These are phyloP conservation scores for Gymnopithys bicolor DNA, from an alignment of 2,797 vertebrate genomes.

Conservation along the genomic window DNA sequence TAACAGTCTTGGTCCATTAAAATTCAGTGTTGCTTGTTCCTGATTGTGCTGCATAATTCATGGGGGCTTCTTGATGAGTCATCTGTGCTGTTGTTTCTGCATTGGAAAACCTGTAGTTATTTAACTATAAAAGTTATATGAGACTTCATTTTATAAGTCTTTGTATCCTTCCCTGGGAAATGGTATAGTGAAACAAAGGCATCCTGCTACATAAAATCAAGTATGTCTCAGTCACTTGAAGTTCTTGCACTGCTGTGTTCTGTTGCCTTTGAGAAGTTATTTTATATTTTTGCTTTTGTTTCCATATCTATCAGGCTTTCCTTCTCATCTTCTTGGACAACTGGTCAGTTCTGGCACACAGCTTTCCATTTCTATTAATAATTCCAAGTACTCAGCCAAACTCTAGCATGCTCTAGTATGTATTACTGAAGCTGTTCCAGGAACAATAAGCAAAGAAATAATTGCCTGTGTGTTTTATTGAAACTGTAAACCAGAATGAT, in stretches of 20 bases:
- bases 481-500: background rate
- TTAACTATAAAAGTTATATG: background rate
- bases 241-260: background rate
- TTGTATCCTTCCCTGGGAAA: background rate
- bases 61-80: background rate
- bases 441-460: slow-evolving; percentile 3
- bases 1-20: background rate
- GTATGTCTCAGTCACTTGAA: background rate
- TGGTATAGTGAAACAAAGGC: background rate
- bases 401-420: background rate
- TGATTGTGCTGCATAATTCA: background rate
- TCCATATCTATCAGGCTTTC: background rate
- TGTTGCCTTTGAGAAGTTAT: background rate
- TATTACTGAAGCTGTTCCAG: slow-evolving; percentile 27
- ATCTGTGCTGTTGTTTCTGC: background rate
- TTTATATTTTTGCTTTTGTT: background rate
- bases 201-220: background rate
- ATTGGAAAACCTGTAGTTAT: background rate
- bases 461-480: slow-evolving; percentile 14
- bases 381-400: slow-evolving; percentile 35
- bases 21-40: background rate
- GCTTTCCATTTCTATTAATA: slow-evolving; percentile 51
- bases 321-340: background rate
- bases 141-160: background rate
- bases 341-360: slow-evolving; percentile 29